These are phyloP conservation scores for Cheumatopsyche charites DNA, from an alignment of 1,140 invertebrate genomes.

Conservation along the genomic window DNA sequence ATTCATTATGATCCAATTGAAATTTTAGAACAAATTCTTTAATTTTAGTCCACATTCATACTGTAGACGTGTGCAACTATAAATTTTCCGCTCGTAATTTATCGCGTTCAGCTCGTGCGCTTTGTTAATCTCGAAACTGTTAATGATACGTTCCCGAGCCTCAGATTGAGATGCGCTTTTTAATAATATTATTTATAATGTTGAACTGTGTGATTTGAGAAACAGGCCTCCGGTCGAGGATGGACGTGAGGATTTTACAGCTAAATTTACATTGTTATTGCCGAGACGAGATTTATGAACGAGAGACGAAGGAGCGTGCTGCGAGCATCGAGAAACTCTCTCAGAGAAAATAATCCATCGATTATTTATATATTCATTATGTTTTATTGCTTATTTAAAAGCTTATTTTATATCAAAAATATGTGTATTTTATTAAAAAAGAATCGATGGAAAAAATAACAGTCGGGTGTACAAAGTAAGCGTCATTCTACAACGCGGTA, in stretches of 20 bases:
- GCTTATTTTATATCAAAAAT: too few species aligned
- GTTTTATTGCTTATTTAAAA: conserved; percentile 8
- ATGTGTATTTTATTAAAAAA: too few species aligned
- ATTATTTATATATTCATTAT: conserved; percentile 29
- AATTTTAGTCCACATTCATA: too few species aligned
- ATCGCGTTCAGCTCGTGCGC: background rate
- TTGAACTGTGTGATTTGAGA: conserved; percentile 15
- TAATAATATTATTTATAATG: conserved; percentile 21
- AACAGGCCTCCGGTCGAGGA: conserved; percentile 20
- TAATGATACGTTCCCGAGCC: conserved; percentile 10
- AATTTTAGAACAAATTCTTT: too few species aligned
- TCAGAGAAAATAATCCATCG: conserved; percentile 17
- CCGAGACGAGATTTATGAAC: conserved; percentile 39
- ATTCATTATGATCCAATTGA: too few species aligned
- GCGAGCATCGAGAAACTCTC: conserved; percentile 21
- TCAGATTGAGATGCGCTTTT: conserved; percentile 17
- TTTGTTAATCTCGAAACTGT: conserved; percentile 14
- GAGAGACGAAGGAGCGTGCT: conserved; percentile 29
- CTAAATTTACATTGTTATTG: conserved; percentile 44
- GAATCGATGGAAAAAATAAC: too few species aligned
- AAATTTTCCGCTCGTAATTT: background rate
- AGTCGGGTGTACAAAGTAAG: too few species aligned
- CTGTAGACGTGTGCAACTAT: background rate
- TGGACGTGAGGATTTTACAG: conserved; percentile 33
- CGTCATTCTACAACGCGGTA: background rate